phyloP scores from a whole-genome alignment of 2,113 vertebrate genomes.

The Verasper variegatus region DNA sequence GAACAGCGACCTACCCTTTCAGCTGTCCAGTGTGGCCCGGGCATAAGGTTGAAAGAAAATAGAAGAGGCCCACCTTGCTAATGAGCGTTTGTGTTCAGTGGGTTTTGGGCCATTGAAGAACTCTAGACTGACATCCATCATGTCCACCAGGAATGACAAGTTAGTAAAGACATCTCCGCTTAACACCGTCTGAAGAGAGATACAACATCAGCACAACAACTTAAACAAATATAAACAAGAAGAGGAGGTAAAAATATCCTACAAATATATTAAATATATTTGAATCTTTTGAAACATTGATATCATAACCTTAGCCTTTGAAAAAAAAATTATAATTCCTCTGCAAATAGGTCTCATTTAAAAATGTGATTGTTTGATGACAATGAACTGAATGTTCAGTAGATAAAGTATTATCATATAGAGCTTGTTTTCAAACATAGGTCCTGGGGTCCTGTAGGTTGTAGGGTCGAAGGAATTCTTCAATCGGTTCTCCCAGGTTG shows the following conservation, averaged over 20 bases:
- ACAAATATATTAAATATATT: too few species aligned
- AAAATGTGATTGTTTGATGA: too few species aligned
- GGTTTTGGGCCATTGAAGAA: constrained; percentile 85
- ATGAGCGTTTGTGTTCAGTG: constrained; percentile 79
- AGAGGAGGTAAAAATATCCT: not conserved
- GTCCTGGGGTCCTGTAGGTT: constrained; percentile 94
- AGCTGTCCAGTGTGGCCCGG: too few species aligned
- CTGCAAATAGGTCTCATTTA: too few species aligned
- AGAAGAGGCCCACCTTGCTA: constrained; percentile 86
- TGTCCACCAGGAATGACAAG: constrained; percentile 92
- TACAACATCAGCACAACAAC: not conserved
- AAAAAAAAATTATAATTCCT: not conserved
- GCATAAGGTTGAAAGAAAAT: not conserved
- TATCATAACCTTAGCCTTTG: not conserved
- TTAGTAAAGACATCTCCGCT: constrained; percentile 94
- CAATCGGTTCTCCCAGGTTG: constrained; percentile 94
- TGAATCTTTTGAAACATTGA: too few species aligned
- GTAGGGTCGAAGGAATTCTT: constrained; percentile 95
- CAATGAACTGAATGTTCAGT: too few species aligned
- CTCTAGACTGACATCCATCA: constrained; percentile 97
- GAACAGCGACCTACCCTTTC: too few species aligned
- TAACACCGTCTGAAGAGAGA: constrained; percentile 88
- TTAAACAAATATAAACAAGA: not conserved
- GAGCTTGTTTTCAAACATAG: constrained; percentile 78
- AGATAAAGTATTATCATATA: too few species aligned